A percentile compares a stretch with the other conserved stretches of the same genome.
Conservation (phyloP, 2,113 vertebrate genomes). For the Corythaixoides concolor region DNA sequence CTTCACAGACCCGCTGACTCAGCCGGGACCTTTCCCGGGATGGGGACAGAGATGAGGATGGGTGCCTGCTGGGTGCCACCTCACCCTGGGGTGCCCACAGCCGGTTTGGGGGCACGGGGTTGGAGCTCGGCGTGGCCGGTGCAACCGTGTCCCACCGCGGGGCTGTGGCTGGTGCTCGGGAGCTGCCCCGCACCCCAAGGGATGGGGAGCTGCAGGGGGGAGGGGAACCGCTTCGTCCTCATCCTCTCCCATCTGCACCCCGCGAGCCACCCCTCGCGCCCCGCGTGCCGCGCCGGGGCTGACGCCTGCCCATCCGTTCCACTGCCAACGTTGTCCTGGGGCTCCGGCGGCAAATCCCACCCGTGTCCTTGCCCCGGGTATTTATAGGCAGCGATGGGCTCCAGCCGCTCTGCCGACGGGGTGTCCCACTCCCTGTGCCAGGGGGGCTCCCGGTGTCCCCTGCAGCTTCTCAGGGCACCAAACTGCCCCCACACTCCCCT, state of each 20-base stretch:
- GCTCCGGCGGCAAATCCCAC: background rate
- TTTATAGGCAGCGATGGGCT: too few species aligned
- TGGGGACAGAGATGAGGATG: too few species aligned
- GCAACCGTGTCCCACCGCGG: background rate
- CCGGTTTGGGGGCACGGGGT: background rate
- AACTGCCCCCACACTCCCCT: background rate
- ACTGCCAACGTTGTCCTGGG: background rate
- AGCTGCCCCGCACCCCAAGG: rapidly evolving
- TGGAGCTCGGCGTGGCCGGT: rapidly evolving
- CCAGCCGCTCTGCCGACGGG: too few species aligned
- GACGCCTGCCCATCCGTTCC: background rate
- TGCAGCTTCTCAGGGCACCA: background rate
- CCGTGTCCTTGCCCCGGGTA: too few species aligned
- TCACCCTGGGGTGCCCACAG: rapidly evolving
- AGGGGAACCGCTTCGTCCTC: rapidly evolving
- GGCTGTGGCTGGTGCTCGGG: background rate
- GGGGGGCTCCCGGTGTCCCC: background rate
- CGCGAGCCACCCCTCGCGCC: background rate
- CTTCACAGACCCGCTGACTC: background rate
- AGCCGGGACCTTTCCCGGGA: background rate
- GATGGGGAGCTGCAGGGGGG: background rate
- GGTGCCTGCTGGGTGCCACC: background rate
- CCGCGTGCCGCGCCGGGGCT: too few species aligned
- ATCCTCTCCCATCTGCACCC: too few species aligned
- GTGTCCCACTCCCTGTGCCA: background rate